A percentile compares a stretch with the other conserved stretches of the same genome.
These are phyloP conservation scores for Amia ocellicauda DNA, from an alignment of 2,113 vertebrate genomes.

Conservation along the genomic window DNA sequence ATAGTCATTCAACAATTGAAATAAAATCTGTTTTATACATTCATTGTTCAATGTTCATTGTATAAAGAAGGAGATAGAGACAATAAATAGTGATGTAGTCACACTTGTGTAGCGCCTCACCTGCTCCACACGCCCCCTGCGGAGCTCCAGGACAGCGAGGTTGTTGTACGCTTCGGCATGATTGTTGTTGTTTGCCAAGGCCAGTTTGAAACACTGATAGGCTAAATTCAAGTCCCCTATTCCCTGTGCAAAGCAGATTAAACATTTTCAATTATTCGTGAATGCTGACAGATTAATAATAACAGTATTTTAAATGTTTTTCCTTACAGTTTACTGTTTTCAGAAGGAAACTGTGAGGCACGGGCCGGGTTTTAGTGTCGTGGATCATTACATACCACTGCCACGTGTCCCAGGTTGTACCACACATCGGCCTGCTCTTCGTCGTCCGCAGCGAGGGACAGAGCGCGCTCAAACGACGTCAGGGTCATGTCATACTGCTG, in stretches of 20 bases:
- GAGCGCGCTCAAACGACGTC: slow-evolving; percentile 88
- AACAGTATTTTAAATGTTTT: neutral
- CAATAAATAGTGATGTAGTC: neutral
- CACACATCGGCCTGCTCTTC: slow-evolving; percentile 91
- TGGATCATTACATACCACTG: slow-evolving; percentile 89
- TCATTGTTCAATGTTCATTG: too few relatives aligned
- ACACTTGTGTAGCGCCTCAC: slow-evolving; percentile 48
- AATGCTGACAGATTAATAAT: neutral
- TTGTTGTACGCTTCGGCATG: slow-evolving; percentile 95
- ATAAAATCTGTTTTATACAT: too few relatives aligned
- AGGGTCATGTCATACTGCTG: slow-evolving; percentile 98
- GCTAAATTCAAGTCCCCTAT: slow-evolving; percentile 84
- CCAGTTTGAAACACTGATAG: slow-evolving; percentile 88
- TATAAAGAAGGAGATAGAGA: too few relatives aligned
- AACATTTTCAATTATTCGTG: neutral
- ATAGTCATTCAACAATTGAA: too few relatives aligned
- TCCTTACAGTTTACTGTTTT: neutral
- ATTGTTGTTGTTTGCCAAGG: slow-evolving; percentile 83
- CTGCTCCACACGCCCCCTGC: slow-evolving; percentile 85
- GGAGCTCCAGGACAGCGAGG: slow-evolving; percentile 88
- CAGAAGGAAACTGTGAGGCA: too few relatives aligned
- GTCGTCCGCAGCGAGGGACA: slow-evolving; percentile 80
- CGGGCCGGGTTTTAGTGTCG: too few relatives aligned
- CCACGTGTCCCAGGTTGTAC: slow-evolving; percentile 94
- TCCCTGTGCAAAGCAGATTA: slow-evolving; percentile 64